Conservation (phyloP, 2,113 vertebrate genomes). For the Thalassarche chlororhynchos region DNA sequence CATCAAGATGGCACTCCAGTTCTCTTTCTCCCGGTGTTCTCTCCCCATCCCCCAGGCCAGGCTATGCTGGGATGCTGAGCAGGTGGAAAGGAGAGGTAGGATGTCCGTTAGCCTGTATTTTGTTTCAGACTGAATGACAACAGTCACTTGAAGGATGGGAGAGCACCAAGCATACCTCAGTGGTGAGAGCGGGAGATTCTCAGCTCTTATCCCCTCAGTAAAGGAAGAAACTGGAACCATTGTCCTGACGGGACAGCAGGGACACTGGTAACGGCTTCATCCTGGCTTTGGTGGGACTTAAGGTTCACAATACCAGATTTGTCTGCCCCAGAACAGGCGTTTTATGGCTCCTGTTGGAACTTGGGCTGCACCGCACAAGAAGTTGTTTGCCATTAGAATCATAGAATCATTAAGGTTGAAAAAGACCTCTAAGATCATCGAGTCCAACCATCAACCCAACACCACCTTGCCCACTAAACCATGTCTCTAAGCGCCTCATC, state of each 20-base stretch:
- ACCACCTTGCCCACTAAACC: no score
- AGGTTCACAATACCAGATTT: not conserved
- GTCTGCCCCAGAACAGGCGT: fast-evolving
- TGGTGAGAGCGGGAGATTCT: not conserved
- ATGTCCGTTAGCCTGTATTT: not conserved
- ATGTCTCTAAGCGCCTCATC: no score
- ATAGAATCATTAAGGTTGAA: no score
- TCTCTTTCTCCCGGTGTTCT: no score
- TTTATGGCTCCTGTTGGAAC: not conserved
- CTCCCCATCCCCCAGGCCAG: not conserved
- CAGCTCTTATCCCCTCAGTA: not conserved
- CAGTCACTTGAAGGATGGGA: not conserved
- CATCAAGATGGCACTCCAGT: not conserved
- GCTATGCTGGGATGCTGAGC: not conserved
- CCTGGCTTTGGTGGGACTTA: not conserved
- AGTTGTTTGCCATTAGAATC: not conserved
- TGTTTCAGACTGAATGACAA: not conserved
- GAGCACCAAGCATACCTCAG: no score
- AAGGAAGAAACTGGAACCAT: not conserved
- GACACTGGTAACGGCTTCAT: fast-evolving
- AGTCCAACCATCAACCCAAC: no score
- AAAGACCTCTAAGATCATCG: no score
- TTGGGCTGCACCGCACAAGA: fast-evolving
- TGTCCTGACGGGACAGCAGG: fast-evolving
- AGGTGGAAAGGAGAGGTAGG: not conserved